Conservation (phyloP, 2,888 invertebrate genomes). For the Oeneis ivallda region DNA sequence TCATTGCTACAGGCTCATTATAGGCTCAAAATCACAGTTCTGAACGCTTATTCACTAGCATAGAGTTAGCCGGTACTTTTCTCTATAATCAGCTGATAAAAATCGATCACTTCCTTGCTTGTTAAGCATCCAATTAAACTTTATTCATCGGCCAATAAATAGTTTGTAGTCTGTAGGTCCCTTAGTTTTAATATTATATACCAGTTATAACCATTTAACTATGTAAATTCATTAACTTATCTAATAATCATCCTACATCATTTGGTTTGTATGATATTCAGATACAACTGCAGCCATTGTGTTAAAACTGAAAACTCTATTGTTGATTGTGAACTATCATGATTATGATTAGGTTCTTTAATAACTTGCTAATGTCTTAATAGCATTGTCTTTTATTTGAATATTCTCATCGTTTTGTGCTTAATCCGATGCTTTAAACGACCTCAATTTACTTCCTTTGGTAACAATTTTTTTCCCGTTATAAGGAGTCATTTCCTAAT, state of each 20-base stretch:
- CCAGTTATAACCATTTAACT: not conserved
- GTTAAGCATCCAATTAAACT: not conserved
- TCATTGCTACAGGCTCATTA: too few relatives aligned
- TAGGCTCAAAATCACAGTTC: too few relatives aligned
- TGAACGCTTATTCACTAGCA: too few relatives aligned
- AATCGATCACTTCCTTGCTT: too few relatives aligned
- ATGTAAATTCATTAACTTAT: constrained; percentile 4
- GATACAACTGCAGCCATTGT: constrained; percentile 23
- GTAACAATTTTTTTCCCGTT: not conserved
- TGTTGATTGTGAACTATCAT: constrained; percentile 24
- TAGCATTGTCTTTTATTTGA: constrained; percentile 22
- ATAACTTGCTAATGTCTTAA: constrained; percentile 26
- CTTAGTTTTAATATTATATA: not conserved
- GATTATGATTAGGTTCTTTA: constrained; percentile 24
- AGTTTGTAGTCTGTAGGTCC: not conserved
- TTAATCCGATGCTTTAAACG: constrained; percentile 1
- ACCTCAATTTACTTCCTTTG: constrained; percentile 7
- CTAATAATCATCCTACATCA: constrained; percentile 11
- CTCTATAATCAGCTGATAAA: too few relatives aligned
- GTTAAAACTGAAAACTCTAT: constrained; percentile 14
- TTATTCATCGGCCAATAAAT: too few relatives aligned
- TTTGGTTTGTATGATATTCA: constrained; percentile 14
- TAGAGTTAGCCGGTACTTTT: too few relatives aligned
- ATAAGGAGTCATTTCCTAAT: not conserved
- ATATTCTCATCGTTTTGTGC: constrained; percentile 29